Conservation (phyloP, 2,797 vertebrate species). For the Nyctibius grandis region DNA sequence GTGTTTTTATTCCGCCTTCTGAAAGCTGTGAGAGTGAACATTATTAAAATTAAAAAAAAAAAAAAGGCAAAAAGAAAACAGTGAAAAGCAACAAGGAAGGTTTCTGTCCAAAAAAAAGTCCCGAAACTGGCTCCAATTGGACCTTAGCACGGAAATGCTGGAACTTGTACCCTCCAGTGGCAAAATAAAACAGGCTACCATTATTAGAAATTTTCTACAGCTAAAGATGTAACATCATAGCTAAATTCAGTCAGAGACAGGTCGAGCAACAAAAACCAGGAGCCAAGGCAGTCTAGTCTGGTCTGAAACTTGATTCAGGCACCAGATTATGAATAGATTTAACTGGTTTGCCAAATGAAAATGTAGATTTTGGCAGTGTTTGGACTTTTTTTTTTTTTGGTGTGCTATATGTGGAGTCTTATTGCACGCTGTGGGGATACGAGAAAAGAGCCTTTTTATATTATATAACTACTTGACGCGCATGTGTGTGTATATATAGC, state of each 20-base stretch:
- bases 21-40: conserved; percentile 35
- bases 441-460: conserved; percentile 87
- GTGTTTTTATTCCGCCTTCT: conserved; percentile 44
- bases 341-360: conserved; percentile 86
- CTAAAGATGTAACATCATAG: conserved; percentile 79
- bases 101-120: conserved; percentile 61
- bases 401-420: conserved; percentile 76
- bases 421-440: conserved; percentile 71
- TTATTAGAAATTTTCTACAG: conserved; percentile 75
- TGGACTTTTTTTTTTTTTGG: conserved; percentile 71
- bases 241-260: conserved; percentile 79
- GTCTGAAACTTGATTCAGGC: conserved; percentile 84
- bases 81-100: conserved; percentile 53
- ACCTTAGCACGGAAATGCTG: conserved; percentile 64
- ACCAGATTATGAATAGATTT: conserved; percentile 83
- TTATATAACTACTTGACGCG: conserved; percentile 83
- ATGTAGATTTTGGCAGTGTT: conserved; percentile 88
- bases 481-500: conserved; percentile 44
- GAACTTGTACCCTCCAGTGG: conserved; percentile 64
- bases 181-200: conserved; percentile 75
- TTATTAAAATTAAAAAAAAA: background rate
- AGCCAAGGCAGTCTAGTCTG: conserved; percentile 78
- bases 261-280: conserved; percentile 80
- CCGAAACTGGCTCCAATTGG: conserved; percentile 45
- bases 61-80: background rate